A percentile compares a stretch with the other conserved stretches of the same genome.
Evolutionary conservation across 2,888 invertebrate genomes (phyloP).

Genomic region (Dioctria linearis): DNA sequence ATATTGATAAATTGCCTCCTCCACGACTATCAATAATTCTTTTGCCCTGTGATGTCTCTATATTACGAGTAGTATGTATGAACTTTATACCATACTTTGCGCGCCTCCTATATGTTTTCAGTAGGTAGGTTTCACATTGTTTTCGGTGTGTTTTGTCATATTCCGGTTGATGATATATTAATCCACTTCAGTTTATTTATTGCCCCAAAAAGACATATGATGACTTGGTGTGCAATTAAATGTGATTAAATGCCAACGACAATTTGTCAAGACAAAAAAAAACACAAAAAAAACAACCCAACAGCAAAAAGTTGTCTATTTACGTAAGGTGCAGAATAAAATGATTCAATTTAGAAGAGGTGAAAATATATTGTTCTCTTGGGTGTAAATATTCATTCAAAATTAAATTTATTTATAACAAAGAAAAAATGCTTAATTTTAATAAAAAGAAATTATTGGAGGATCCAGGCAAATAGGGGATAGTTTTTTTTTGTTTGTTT

Average conservation of each 20-base stretch:
- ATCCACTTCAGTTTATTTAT: slow-evolving; percentile 59
- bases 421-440: no score
- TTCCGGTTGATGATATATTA: slow-evolving; percentile 58
- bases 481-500: no score
- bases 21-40: slow-evolving; percentile 58
- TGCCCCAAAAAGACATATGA: slow-evolving; percentile 48
- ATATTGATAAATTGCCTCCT: slow-evolving; percentile 58
- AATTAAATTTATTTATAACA: no score
- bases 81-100: slow-evolving; percentile 7
- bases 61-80: not conserved
- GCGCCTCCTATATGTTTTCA: slow-evolving; percentile 13
- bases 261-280: not conserved
- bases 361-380: no score
- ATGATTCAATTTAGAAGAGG: no score
- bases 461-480: no score
- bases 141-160: slow-evolving; percentile 57
- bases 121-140: slow-evolving; percentile 31
- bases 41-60: slow-evolving; percentile 47
- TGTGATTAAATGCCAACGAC: slow-evolving; percentile 26
- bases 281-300: no score
- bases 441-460: no score
- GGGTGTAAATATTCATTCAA: no score
- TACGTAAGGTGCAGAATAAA: no score
- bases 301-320: no score
- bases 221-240: slow-evolving; percentile 45